phyloP scores from a whole-genome alignment of 2,888 invertebrate genomes.

The Caradrina clavipalpis region DNA sequence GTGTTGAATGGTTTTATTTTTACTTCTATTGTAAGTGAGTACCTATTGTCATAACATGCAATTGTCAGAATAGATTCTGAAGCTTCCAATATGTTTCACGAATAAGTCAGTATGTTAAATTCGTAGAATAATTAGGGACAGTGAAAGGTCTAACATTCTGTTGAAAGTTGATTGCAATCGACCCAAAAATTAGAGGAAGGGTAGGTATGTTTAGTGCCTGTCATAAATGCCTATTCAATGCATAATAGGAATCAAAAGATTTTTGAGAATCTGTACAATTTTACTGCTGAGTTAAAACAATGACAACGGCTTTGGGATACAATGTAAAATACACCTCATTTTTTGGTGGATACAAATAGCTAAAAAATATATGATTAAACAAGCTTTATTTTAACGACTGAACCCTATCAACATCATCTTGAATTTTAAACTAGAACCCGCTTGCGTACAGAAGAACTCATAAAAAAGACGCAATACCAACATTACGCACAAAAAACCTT shows the following conservation, averaged over 20 bases:
- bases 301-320: background rate
- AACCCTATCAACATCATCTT: slow-evolving; percentile 31
- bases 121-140: slow-evolving; percentile 4
- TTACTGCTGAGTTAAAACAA: slow-evolving; percentile 14
- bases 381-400: background rate
- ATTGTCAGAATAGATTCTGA: slow-evolving; percentile 39
- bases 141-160: slow-evolving; percentile 3
- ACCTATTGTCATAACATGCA: slow-evolving; percentile 39
- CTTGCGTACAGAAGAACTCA: slow-evolving; percentile 21
- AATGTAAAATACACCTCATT: background rate
- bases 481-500: slow-evolving; percentile 57
- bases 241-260: background rate
- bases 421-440: slow-evolving; percentile 30
- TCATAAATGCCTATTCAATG: slow-evolving; percentile 20
- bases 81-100: slow-evolving; percentile 9
- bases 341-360: background rate
- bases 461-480: slow-evolving; percentile 54
- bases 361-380: background rate
- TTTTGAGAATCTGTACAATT: background rate
- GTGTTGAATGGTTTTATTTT: slow-evolving; percentile 61
- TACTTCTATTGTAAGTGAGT: slow-evolving; percentile 42
- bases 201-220: slow-evolving; percentile 13
- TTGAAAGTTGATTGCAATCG: background rate
- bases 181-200: background rate
- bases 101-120: slow-evolving; percentile 2